Conservation (phyloP, 2,888 invertebrate genomes). For the Invenusta paracnida region DNA sequence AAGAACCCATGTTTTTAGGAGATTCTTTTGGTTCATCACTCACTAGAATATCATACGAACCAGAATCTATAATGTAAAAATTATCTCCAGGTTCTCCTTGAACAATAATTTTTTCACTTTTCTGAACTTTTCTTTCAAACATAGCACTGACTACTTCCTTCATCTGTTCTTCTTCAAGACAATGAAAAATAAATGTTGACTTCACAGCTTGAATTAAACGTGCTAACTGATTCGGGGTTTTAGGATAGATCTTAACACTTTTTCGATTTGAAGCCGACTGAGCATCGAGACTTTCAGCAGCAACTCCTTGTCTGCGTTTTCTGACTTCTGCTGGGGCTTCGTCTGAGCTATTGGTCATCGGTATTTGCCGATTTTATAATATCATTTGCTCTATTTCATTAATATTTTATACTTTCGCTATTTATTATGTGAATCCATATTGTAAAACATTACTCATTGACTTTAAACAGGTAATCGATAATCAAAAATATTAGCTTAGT, state of each 20-base stretch:
- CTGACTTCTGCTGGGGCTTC: no score
- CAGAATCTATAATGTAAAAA: slow-evolving; percentile 89
- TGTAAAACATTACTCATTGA: no score
- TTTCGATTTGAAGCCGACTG: not conserved
- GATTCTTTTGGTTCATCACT: slow-evolving; percentile 50
- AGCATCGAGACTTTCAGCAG: slow-evolving; percentile 42
- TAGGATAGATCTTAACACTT: slow-evolving; percentile 62
- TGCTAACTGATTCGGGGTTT: slow-evolving; percentile 85
- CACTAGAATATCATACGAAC: slow-evolving; percentile 61
- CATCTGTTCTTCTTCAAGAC: slow-evolving; percentile 81
- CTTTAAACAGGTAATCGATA: no score
- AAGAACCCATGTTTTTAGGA: slow-evolving; percentile 73
- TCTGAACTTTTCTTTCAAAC: slow-evolving; percentile 73
- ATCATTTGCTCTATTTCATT: no score
- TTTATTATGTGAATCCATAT: no score
- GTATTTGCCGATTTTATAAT: no score
- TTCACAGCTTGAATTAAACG: slow-evolving; percentile 82
- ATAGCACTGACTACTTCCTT: slow-evolving; percentile 91
- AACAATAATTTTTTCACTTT: slow-evolving; percentile 78
- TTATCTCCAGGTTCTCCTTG: slow-evolving; percentile 96
- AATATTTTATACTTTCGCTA: no score
- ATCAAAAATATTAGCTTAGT: no score
- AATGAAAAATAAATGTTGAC: slow-evolving; percentile 85
- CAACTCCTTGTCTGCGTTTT: slow-evolving; percentile 36
- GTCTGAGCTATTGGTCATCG: no score